Evolutionary conservation across 2,797 vertebrate species (phyloP).

Genomic region (Aulostomus chinensis): DNA sequence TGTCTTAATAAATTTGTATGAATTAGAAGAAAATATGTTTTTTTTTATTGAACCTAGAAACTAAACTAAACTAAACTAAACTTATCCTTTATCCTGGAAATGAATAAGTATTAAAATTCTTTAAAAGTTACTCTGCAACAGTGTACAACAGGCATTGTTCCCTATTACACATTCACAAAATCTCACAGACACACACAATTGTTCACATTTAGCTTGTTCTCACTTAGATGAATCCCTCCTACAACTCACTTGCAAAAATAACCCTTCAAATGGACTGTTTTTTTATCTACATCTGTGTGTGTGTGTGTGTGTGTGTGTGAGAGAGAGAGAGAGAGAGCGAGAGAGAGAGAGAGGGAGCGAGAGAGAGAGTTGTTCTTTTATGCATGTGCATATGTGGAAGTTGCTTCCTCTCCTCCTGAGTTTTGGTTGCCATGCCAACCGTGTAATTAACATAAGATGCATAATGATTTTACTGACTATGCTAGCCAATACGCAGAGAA

Average conservation of each 20-base stretch:
- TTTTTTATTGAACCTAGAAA: no score
- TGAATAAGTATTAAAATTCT: no score
- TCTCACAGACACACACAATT: not conserved
- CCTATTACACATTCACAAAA: constrained; percentile 5
- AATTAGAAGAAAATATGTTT: no score
- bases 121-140: no score
- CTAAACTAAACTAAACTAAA: no score
- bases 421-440: constrained; percentile 56
- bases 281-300: constrained; percentile 24
- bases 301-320: not conserved
- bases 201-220: constrained; percentile 23
- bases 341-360: not conserved
- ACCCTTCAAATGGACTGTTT: constrained; percentile 13
- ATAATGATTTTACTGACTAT: constrained; percentile 41
- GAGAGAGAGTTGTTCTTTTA: no score
- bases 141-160: no score
- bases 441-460: constrained; percentile 47
- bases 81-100: no score
- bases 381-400: constrained; percentile 13
- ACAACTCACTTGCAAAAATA: constrained; percentile 29
- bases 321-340: no score
- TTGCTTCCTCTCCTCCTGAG: constrained; percentile 12
- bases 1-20: no score
- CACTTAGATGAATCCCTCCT: constrained; percentile 13
- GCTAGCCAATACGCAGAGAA: constrained; percentile 14